Base-by-base conservation (phyloP, 2,113 vertebrate genomes). In the Pachycephala philippinensis region DNA sequence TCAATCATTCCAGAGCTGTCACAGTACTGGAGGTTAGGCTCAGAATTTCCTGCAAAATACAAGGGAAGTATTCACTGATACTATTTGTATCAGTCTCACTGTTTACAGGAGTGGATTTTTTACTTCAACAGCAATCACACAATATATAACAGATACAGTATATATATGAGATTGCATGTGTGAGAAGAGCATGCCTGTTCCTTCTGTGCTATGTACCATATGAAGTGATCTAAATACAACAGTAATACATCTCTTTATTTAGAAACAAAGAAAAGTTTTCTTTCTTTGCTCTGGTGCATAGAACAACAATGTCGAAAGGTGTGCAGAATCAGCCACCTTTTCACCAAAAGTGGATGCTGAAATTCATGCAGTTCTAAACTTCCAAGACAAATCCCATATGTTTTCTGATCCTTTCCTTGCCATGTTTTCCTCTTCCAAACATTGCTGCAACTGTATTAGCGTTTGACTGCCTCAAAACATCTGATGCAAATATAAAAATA, bases 401-500 rank as follows among this genome's bases (percentile, higher is more conserved):
- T 79, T 75, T 49, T 79, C n/a, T 61, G 20, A 33, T 87, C 61
- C 14, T 42, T 61, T 91, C 21, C 15, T 82, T 80, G 27, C 4
- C 12, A 18, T 72, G 10, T 39, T 63, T 90, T 72, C 39, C 31
- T 84, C 64, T 81, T 87, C 54, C 11, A 93, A 66, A 72, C 16
- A 33, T 83, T 78, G 30, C 39, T 79, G 40, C 22, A 84, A 28
- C 39, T 60, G 12, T 70, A 72, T 75, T 63, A 92, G 53, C 1
- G 1, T 35, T 68, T 60, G 44, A 78, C 47, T 52, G n/a, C 79
- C 92, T 84, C 39, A 89, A 89, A 94, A 83, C 23, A 54, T 84
- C n/a, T 83, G 84, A 96, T 63, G 50, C 10, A 82, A 92, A 75
- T 66, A 85, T 35, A 40, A 94, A 83, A 95, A 61, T 66, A 86